A percentile compares a stretch with the other conserved stretches of the same genome.
Conservation (phyloP, 2,888 invertebrate species). For the Lithophane ornitopus region DNA sequence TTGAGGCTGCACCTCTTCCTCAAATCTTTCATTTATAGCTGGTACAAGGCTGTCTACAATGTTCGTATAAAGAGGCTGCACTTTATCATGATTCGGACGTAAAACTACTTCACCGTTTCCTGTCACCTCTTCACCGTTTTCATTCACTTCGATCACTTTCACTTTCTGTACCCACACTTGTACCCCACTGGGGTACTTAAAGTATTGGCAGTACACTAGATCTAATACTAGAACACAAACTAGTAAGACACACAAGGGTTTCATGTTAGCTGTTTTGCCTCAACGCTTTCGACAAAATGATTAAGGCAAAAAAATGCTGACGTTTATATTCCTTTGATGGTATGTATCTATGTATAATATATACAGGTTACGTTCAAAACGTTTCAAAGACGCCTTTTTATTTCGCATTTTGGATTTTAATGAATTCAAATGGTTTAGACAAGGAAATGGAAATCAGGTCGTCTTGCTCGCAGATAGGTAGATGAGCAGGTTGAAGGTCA, state of each 20-base stretch:
- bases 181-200: conserved; percentile 30
- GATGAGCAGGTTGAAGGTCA: conserved; percentile 9
- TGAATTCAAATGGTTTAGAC: background rate
- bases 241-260: conserved; percentile 4
- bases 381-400: background rate
- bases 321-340: conserved; percentile 22
- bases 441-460: background rate
- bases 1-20: background rate
- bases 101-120: background rate
- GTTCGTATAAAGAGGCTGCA: background rate
- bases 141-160: conserved; percentile 33
- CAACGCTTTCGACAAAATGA: conserved; percentile 19
- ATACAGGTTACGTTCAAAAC: background rate
- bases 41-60: background rate
- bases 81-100: background rate
- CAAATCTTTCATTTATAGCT: background rate
- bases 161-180: conserved; percentile 49
- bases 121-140: conserved; percentile 11
- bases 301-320: background rate
- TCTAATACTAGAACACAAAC: conserved; percentile 13
- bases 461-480: background rate
- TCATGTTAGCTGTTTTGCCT: conserved; percentile 37
- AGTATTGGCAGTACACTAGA: conserved; percentile 23
- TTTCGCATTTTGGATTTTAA: conserved; percentile 1
- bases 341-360: background rate